Conservation (phyloP, 2,113 vertebrate genomes). For the Pollimyrus isidori region DNA sequence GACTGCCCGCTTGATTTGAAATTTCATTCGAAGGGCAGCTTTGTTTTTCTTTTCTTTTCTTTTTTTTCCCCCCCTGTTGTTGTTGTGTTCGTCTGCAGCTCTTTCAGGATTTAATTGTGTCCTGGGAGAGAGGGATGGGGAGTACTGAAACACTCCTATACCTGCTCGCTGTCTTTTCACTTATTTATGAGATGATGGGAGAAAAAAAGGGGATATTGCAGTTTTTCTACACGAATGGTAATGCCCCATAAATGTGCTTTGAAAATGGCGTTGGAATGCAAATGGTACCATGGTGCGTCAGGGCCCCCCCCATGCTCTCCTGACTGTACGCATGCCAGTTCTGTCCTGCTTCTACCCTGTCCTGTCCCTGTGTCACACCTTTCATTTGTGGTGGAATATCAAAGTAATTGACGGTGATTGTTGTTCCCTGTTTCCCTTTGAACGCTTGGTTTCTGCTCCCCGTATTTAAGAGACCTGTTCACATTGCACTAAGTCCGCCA, state of each 20-base stretch:
- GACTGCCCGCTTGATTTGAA: constrained; percentile 15
- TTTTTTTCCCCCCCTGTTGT: not conserved
- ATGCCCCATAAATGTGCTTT: constrained; percentile 41
- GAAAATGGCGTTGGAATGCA: constrained; percentile 69
- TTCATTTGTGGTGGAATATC: not conserved
- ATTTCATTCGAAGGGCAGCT: constrained; percentile 17
- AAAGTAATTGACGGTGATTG: not conserved
- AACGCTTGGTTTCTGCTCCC: not conserved
- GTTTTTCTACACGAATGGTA: constrained; percentile 23
- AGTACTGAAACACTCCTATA: not conserved
- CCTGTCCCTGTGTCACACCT: constrained; percentile 2
- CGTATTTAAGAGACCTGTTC: not conserved
- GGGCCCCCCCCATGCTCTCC: constrained; percentile 26
- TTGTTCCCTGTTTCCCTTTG: not conserved
- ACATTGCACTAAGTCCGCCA: not conserved
- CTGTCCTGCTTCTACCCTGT: constrained; percentile 26
- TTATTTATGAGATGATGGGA: constrained; percentile 12
- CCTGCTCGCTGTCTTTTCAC: not conserved
- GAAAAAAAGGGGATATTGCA: constrained; percentile 30
- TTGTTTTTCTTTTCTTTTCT: not conserved
- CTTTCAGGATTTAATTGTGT: constrained; percentile 9
- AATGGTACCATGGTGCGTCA: constrained; percentile 50
- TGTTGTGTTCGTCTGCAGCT: constrained; percentile 8
- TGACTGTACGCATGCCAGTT: constrained; percentile 42
- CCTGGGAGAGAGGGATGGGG: constrained; percentile 4